Conservation (phyloP, 35 echinoderm and acorn worm genomes). For the Strongylocentrotus purpuratus region DNA sequence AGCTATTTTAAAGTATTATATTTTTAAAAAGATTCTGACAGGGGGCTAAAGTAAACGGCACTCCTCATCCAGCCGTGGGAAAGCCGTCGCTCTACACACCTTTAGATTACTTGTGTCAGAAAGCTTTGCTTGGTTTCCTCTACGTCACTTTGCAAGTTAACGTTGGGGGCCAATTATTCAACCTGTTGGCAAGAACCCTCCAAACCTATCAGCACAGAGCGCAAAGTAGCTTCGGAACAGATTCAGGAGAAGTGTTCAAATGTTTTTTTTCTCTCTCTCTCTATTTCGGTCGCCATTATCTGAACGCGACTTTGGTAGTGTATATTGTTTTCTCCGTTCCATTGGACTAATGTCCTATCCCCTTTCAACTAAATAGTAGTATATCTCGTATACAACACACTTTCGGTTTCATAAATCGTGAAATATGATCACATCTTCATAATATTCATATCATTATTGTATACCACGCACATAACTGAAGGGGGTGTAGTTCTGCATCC, state of each 20-base stretch:
- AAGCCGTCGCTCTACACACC: background rate
- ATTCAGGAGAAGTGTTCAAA: background rate
- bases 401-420: no score
- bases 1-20: background rate
- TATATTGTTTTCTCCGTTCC: no score
- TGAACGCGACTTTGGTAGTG: background rate
- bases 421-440: no score
- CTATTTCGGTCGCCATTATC: background rate
- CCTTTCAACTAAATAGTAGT: no score
- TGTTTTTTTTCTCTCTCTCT: background rate
- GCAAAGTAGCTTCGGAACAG: background rate
- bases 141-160: background rate
- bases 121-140: background rate
- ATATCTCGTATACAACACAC: no score
- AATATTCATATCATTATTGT: no score
- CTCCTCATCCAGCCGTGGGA: background rate
- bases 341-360: no score
- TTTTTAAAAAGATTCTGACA: background rate
- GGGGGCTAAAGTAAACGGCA: background rate
- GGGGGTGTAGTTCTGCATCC: no score
- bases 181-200: background rate
- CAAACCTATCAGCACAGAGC: background rate
- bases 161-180: constrained; percentile 15
- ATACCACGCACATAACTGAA: no score
- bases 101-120: background rate